Conservation (phyloP, 1,140 invertebrate genomes). For the Elysia chlorotica region DNA sequence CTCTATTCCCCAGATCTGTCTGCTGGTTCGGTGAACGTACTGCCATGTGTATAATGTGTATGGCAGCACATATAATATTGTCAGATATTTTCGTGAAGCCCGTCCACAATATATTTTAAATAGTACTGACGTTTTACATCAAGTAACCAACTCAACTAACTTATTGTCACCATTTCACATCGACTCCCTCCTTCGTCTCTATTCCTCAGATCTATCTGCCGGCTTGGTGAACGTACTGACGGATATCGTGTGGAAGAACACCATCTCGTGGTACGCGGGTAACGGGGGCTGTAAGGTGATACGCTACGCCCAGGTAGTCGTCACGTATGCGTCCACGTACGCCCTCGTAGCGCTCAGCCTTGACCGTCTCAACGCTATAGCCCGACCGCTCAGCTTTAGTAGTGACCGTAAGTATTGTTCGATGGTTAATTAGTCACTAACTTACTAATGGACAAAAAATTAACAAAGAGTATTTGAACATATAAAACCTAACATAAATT, state of each 20-base stretch:
- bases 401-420: constrained; percentile 35
- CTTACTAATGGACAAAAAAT: not conserved
- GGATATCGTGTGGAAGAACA: constrained; percentile 50
- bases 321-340: constrained; percentile 90
- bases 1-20: too few relatives aligned
- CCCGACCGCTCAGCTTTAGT: constrained; percentile 75
- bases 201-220: constrained; percentile 41
- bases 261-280: constrained; percentile 46
- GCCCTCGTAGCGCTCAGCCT: constrained; percentile 92
- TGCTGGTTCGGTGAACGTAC: too few relatives aligned
- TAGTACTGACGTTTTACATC: too few relatives aligned
- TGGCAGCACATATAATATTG: too few relatives aligned
- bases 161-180: too few relatives aligned
- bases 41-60: too few relatives aligned
- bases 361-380: constrained; percentile 93
- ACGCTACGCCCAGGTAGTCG: constrained; percentile 44
- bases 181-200: not conserved
- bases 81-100: too few relatives aligned
- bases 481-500: too few relatives aligned
- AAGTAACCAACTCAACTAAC: too few relatives aligned
- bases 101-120: too few relatives aligned
- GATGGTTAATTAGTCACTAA: not conserved
- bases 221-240: constrained; percentile 49
- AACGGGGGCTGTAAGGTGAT: constrained; percentile 45
- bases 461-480: not conserved